A percentile compares a stretch with the other conserved stretches of the same genome.
Evolutionary conservation across 1,140 invertebrate genomes (phyloP).

Genomic region (Drosophila virilis): DNA sequence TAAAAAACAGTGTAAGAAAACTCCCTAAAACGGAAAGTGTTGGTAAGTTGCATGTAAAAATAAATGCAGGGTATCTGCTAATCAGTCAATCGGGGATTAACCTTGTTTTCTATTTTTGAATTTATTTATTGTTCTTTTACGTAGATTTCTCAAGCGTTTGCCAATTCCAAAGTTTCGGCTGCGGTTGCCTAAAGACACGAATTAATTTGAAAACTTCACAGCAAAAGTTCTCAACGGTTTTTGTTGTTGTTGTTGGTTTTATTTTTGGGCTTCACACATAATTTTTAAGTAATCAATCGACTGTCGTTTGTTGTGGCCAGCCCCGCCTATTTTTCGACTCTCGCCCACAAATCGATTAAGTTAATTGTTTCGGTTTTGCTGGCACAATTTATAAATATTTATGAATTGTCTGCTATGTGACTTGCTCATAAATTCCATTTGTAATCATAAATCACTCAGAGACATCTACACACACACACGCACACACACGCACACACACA

Average conservation of each 20-base stretch:
- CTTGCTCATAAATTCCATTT: constrained; percentile 43
- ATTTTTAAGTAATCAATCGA: constrained; percentile 64
- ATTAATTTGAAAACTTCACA: constrained; percentile 68
- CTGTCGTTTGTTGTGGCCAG: constrained; percentile 12
- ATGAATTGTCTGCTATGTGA: constrained; percentile 35
- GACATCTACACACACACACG: background rate
- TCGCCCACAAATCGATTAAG: constrained; percentile 55
- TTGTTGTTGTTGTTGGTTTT: constrained; percentile 29
- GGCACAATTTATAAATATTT: constrained; percentile 56
- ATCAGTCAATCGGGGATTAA: background rate
- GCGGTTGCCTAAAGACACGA: constrained; percentile 55
- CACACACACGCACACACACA: background rate
- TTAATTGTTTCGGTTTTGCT: constrained; percentile 58
- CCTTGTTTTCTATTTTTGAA: constrained; percentile 1
- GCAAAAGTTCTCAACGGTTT: constrained; percentile 32
- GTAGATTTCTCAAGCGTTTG: constrained; percentile 32
- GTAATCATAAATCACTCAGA: constrained; percentile 41
- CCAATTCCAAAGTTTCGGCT: constrained; percentile 37
- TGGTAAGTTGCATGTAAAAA: too few species aligned
- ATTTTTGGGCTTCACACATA: constrained; percentile 66
- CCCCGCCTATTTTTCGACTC: background rate
- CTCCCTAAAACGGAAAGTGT: too few species aligned
- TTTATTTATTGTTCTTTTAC: constrained; percentile 24
- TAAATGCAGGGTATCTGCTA: background rate
- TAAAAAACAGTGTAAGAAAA: background rate